Percentiles rank a stretch among this genome's conserved stretches.
Conservation (phyloP, 2,888 invertebrate species). For the Pristionchus fissidentatus region DNA sequence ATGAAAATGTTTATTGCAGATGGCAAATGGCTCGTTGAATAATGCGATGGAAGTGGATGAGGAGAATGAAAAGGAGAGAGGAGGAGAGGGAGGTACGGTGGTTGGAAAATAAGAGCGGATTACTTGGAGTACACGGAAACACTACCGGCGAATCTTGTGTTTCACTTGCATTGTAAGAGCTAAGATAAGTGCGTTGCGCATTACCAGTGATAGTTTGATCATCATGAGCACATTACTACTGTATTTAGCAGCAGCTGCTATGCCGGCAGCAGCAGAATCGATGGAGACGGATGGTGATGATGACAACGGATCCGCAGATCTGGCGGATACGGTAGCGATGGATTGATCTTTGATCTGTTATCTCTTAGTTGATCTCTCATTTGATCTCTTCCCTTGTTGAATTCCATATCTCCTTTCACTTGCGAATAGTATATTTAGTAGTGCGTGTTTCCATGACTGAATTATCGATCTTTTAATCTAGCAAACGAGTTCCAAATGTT, state of each 20-base stretch:
- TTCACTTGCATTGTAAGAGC: too few species aligned
- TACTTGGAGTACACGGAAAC: too few species aligned
- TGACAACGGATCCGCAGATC: neutral
- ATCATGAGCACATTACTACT: too few species aligned
- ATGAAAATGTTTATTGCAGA: too few species aligned
- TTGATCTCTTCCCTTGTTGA: neutral
- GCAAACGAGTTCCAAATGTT: too few species aligned
- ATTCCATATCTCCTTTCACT: neutral
- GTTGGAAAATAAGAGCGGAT: neutral
- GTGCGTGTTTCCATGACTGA: too few species aligned
- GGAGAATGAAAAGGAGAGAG: neutral
- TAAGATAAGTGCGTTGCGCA: too few species aligned
- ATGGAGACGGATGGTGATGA: neutral
- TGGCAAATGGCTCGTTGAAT: too few species aligned
- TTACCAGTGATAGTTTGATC: too few species aligned
- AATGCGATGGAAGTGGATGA: neutral
- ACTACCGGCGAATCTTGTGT: too few species aligned
- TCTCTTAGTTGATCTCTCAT: neutral
- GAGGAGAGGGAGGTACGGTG: neutral
- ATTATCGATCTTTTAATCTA: too few species aligned
- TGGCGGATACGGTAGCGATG: neutral
- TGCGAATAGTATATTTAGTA: too few species aligned
- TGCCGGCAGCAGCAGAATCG: neutral
- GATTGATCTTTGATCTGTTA: slow-evolving; percentile 17
- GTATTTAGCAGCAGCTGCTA: neutral